Evolutionary conservation across 1,140 invertebrate genomes (phyloP), one percentile per base, ranked within the genome.

Genomic region (Centruroides sculpturatus): DNA sequence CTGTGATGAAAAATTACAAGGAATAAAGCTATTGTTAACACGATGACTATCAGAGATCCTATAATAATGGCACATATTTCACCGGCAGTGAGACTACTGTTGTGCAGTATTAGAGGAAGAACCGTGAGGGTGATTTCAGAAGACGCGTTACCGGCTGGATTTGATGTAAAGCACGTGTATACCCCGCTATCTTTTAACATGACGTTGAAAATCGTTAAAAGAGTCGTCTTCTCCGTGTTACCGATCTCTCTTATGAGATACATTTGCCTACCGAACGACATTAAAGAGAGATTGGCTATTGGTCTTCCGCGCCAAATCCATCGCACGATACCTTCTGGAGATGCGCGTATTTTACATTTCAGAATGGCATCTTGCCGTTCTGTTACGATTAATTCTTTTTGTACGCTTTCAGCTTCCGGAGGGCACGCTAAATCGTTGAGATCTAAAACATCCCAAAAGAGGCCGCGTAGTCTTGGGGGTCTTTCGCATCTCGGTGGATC

Each of bases 161-260:
- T 97, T 69, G 91, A 86, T 11, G 89, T 90, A 0, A 90, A 82
- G 72, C 92, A 96, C 68, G 85, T 85, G 75, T 95, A 95, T 66
- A 90, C 86, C 41, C 84, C 87, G 36, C 86, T 85, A 71, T 96
- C 91, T 5, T 85, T 82, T 70, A 91, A 86, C 70, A 87, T 86
- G 12, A 89, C 86, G 70, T 91, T 88, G 41, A 86, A 89, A 56
- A 96, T 79, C 35, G 92, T 80, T 53, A 97, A 77, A 6, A 80
- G 81, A 55, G 86, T 91, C 50, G 79, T 81, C 72, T 88, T 90
- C 68, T 83, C 82, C 71, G 73, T 60, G 80, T 78, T 68, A 1
- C 86, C 85, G 35, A 65, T 82, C 75, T 92, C 90, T 65, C 80
- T 83, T 66, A 92, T 85, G 66, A 83, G 77, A 54, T 91, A 82